These are phyloP conservation scores for Lasaia peninsularis DNA, from an alignment of 1,140 invertebrate genomes.

Conservation along the genomic window DNA sequence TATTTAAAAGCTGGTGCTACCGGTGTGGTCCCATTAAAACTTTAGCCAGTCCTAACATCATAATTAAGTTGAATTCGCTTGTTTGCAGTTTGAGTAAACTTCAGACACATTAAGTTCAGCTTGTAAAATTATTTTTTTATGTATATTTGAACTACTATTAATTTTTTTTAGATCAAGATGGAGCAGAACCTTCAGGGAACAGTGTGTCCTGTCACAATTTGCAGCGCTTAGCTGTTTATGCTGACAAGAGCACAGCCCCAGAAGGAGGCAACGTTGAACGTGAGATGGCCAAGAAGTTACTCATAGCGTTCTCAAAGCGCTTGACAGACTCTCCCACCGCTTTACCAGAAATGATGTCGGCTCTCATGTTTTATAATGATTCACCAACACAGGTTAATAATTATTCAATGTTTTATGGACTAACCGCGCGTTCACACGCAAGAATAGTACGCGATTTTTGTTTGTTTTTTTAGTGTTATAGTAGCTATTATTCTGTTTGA, in stretches of 20 bases:
- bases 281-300: conserved; percentile 80
- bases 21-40: no score
- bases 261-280: conserved; percentile 65
- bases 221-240: conserved; percentile 83
- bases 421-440: no score
- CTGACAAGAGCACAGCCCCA: conserved; percentile 78
- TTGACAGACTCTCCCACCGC: conserved; percentile 77
- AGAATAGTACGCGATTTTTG: no score
- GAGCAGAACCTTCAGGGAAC: conserved; percentile 94
- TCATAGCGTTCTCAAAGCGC: conserved; percentile 81
- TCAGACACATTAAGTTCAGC: no score
- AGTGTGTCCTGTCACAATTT: conserved; percentile 93
- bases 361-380: conserved; percentile 83
- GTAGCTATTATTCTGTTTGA: no score
- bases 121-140: neutral
- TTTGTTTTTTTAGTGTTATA: no score
- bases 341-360: conserved; percentile 89
- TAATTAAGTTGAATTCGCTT: no score
- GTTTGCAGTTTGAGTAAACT: no score
- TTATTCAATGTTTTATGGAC: neutral
- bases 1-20: no score
- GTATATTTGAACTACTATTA: neutral
- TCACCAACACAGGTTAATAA: conserved; percentile 81
- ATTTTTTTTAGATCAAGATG: conserved; percentile 89
- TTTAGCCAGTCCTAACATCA: no score